Evolutionary conservation across 2,888 invertebrate species (phyloP), one percentile per base, ranked within the genome.

Genomic region (Diarsia brunnea): DNA sequence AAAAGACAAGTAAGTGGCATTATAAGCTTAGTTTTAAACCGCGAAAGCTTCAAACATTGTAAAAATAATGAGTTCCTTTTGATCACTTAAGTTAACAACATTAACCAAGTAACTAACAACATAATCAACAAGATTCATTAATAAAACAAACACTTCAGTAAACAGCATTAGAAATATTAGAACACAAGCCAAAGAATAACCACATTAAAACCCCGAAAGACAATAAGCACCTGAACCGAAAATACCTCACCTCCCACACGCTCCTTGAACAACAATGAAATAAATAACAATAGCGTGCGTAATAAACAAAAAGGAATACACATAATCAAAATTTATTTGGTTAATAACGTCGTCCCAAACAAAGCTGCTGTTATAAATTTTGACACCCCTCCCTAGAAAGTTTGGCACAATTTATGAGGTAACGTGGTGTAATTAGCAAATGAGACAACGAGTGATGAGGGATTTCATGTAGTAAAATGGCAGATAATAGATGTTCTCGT

Each of bases 271-370:
- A 38, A 74, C 55, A 86, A 79, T 81, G 58, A 47, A 74, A 60
- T 47, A 68, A 68, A 65, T 75, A 66, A 82, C 79, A 82, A 75
- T 78, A 79, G 45, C 38, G 43, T 58, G 38, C 61, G 51, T 71
- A 79, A 84, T 84, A 87, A 85, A 87, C 81, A 80, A 82, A 87
- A 79, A 78, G 78, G 79, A 76, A 85, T 81, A 75, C 72, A 77
- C 73, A 78, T 88, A 87, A 90, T 89, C 84, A 88, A 82, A 90
- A 90, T 90, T 90, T 90, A 89, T 90, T 82, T 81, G 65, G 75
- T 83, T 86, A 86, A 88, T 90, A 88, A 88, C 78, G 67, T 72
- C 78, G 84, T 78, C 58, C 77, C 69, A 68, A 81, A 86, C 80
- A 78, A 79, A 78, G 78, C 84, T 66, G 78, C 75, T 79, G 82